phyloP scores from a whole-genome alignment of 2,797 vertebrate genomes.

The Oreochromis grahami region DNA sequence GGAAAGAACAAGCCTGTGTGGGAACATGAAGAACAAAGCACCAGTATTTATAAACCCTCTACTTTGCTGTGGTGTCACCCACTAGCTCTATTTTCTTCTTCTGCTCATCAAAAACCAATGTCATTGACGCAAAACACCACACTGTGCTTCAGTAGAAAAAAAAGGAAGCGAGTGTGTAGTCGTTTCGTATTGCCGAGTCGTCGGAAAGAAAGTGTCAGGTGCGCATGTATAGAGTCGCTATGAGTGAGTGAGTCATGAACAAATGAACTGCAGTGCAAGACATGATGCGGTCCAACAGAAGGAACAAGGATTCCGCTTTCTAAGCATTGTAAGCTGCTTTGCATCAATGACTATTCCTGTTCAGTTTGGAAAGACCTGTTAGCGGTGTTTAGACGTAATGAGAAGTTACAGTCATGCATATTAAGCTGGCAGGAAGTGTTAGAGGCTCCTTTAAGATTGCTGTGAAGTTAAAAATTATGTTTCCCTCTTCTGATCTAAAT shows the following conservation, averaged over 20 bases:
- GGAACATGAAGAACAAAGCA: conserved; percentile 23
- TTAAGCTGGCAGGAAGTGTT: background rate
- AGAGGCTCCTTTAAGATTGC: conserved; percentile 16
- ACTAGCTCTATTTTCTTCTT: conserved; percentile 5
- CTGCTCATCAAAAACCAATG: conserved; percentile 19
- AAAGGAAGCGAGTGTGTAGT: background rate
- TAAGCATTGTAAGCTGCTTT: background rate
- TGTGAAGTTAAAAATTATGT: conserved; percentile 21
- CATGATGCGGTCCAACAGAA: background rate
- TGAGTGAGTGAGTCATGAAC: background rate
- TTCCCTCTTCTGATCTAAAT: conserved; percentile 37
- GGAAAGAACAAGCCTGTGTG: conserved; percentile 32
- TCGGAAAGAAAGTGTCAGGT: background rate
- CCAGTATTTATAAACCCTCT: conserved; percentile 35
- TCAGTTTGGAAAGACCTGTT: background rate
- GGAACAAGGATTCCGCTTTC: background rate
- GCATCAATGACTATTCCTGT: background rate
- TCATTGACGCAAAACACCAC: conserved; percentile 13
- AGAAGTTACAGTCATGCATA: conserved; percentile 1
- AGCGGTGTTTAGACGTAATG: background rate
- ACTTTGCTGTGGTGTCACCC: conserved; percentile 26
- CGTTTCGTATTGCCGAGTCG: background rate
- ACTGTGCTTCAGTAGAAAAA: background rate
- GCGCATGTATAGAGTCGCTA: background rate
- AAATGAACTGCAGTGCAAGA: background rate